Base-by-base conservation (phyloP, 92 coral and sea anemone species). In the Zoanthus solanderi region DNA sequence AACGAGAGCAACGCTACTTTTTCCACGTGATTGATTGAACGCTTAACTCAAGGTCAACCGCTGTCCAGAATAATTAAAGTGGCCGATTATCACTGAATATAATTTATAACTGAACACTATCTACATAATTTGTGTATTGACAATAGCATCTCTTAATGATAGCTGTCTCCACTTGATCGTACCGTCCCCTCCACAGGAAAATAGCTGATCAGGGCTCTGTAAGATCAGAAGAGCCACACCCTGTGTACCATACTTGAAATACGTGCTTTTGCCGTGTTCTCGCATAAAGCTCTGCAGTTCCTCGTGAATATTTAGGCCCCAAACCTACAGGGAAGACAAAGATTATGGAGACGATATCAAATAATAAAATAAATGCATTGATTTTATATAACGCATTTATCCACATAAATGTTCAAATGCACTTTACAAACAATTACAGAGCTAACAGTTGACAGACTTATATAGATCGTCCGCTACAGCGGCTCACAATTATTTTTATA, bases 141-240 rank as follows among this genome's bases (percentile, higher is more conserved):
- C 97, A 75, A 94, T 95, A 46, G 95, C 78, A 50, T 97, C 98
- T 73, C 96, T 91, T 6, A 95, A 79, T 1, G 99, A 94, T 66
- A 97, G 78, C 83, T 95, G 98, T 58, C 98, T 92, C 97, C 98
- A 97, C 60, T 95, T 95, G 46, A 97, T 83, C 0, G 98, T 95
- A 6, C 99, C 98, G 71, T 97, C 99, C 29, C 98, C 98, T 4
- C 99, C 99, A 78, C 99, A 95, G 14, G 99, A 95, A 84, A 83
- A 95, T 87, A 97, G 77, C 73, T 95, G 96, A 34, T 95, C 99
- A 57, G 89, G 91, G 12, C 93, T 79, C 79, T 94, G 95, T 15
- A 97, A 88, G 68, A 79, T 28, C 84, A 97, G 88, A 3, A 92
- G 89, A 4, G 99, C 93, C 78, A 97, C 98, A 13, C 99, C 99